Evolutionary conservation across 2,888 invertebrate species (phyloP).

Genomic region (Morpho deidamia): DNA sequence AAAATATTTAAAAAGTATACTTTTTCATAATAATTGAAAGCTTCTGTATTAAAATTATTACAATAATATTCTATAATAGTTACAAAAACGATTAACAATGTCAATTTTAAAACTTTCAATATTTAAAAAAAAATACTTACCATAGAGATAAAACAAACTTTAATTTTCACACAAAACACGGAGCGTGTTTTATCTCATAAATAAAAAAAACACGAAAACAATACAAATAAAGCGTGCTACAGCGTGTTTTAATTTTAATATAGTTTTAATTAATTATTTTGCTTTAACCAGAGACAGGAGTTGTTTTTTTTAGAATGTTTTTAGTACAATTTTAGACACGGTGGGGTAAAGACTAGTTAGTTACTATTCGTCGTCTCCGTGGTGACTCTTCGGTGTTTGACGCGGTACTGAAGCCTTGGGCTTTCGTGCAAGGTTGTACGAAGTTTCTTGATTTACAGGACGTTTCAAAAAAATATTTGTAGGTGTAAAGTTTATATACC

Average conservation of each 20-base stretch:
- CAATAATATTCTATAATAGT: no score
- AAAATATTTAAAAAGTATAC: background rate
- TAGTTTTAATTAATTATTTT: background rate
- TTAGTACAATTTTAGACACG: conserved; percentile 36
- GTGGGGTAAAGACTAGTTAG: conserved; percentile 37
- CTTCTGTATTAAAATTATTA: background rate
- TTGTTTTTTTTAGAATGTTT: conserved; percentile 25
- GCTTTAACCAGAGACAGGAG: conserved; percentile 30
- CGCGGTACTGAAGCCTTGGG: conserved; percentile 44
- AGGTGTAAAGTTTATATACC: no score
- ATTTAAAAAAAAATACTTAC: background rate
- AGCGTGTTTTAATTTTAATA: conserved; percentile 16
- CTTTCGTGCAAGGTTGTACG: conserved; percentile 35
- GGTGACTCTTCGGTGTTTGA: conserved; percentile 32
- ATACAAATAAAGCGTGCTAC: conserved; percentile 12
- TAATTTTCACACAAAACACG: background rate
- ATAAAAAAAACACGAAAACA: conserved; percentile 1
- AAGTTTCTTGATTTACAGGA: conserved; percentile 38
- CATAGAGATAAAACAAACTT: background rate
- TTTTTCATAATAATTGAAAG: background rate
- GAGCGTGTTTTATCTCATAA: background rate
- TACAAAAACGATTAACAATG: no score
- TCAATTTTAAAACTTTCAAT: background rate
- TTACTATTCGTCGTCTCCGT: conserved; percentile 29
- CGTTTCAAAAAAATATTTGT: conserved; percentile 12